Evolutionary conservation across 2,888 invertebrate species (phyloP).

Genomic region (Minunthozetes semirufus): DNA sequence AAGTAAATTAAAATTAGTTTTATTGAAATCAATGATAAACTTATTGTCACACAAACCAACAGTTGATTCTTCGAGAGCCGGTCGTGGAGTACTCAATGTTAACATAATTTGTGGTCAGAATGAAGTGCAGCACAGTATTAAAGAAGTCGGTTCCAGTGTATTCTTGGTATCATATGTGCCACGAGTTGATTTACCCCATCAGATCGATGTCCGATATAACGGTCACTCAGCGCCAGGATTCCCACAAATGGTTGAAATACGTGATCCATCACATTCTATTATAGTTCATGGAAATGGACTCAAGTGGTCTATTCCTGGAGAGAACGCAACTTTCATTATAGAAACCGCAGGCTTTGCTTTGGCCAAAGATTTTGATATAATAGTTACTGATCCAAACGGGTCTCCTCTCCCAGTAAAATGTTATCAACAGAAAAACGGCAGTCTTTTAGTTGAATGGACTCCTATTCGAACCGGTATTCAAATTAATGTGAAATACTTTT

Average conservation of each 20-base stretch:
- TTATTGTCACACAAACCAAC: constrained; percentile 40
- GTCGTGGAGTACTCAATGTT: constrained; percentile 72
- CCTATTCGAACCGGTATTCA: constrained; percentile 53
- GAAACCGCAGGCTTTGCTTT: constrained; percentile 63
- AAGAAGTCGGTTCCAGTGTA: constrained; percentile 62
- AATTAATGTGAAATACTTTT: background rate
- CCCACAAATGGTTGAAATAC: constrained; percentile 57
- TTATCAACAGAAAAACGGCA: constrained; percentile 91
- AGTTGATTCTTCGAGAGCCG: constrained; percentile 71
- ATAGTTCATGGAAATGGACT: constrained; percentile 71
- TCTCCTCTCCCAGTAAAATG: constrained; percentile 76
- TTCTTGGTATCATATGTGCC: constrained; percentile 84
- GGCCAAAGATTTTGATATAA: constrained; percentile 75
- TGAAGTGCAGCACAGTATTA: constrained; percentile 72
- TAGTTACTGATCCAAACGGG: constrained; percentile 57
- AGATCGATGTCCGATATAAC: constrained; percentile 76
- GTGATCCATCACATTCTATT: constrained; percentile 62
- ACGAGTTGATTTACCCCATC: constrained; percentile 74
- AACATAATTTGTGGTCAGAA: constrained; percentile 71
- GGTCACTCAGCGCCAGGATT: constrained; percentile 62
- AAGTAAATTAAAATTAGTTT: too few relatives aligned
- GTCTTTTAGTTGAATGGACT: constrained; percentile 87
- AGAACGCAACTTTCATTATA: constrained; percentile 77
- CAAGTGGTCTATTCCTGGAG: constrained; percentile 74
- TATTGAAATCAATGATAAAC: too few relatives aligned